Base-by-base conservation (phyloP, 2,888 invertebrate species). In the Dendrolimus houi region DNA sequence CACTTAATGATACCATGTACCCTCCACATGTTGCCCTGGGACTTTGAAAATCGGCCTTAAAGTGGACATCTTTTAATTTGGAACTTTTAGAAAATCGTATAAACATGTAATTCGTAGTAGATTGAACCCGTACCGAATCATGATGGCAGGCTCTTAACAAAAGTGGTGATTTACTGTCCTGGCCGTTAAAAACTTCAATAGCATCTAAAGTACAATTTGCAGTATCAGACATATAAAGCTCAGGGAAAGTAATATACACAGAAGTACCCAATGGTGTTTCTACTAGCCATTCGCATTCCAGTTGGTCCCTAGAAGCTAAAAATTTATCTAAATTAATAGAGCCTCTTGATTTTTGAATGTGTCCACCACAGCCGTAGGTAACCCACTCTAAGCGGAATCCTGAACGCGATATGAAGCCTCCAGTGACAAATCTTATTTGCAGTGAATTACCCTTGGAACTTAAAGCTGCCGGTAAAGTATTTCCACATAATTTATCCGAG, bases 371-470 rank as follows among this genome's bases (percentile, higher is more conserved):
- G 13, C 96, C 97, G 64, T 93, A 85, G 54, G 94, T 85, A 54
- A 92, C 79, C 94, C 97, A 98, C 82, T 98, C 98, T 56, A 98
- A 80, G 55, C 96, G 92, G 77, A 98, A 98, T 40, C 96, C 97
- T 59, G 92, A 83, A 9, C 75, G 81, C 12, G 92, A 69, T n/a
- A 86, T 85, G 41, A 61, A 62, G 64, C 94, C 47, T 47, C 47
- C 94, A 3, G 94, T 93, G 0, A 88, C 72, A 74, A 97, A 97
- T 60, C 92, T 91, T 6, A 97, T 76, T 77, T 92, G 91, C 2
- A 95, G 85, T 57, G 91, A 83, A 82, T 92, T 87, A 62, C 91
- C 85, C 29, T 85, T 84, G 0, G 95, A 92, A n/a, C 87, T 84
- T 47, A 95, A 85, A 56, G 87, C 73, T 1, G 86, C 77, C 0